Evolutionary conservation across 2,797 vertebrate genomes (phyloP), one percentile per base, ranked within the genome.

Genomic region (Sarcophilus harrisii): DNA sequence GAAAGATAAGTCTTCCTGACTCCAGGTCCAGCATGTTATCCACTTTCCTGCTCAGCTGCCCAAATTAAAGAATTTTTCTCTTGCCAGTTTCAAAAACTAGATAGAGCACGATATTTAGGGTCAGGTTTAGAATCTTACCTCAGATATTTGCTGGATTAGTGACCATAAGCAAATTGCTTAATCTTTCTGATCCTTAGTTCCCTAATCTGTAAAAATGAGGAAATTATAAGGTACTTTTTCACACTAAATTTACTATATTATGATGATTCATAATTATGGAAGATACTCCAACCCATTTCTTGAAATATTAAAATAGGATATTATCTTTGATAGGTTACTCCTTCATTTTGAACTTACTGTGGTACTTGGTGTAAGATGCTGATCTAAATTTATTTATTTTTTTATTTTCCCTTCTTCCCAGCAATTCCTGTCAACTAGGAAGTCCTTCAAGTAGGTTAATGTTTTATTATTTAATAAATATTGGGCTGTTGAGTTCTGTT

Each of bases 261-360:
- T 38, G n/a, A 81, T 81, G 16, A 45, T 81, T 45, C 18, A 38
- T 73, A 45, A 3, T 45, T 81, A 6, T 45, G 9, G n/a, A 81
- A 45, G 73, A 81, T 24, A 81, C 18, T 81, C 9, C 18, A 81
- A 21, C 81, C 8, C 73, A 81, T 45, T 81, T 81, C 10, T 21
- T 81, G 73, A 21, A 81, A 81, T 45, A 38, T 81, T 81, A 81
- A 45, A 81, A 24, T 9, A 38, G 18, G 91, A 16, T 66, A 92
- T 92, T 55, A 90, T 38, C 59, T 52, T 92, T 96, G 95, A 59
- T 52, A 95, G 66, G 29, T 52, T 54, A 92, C 9, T 89, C 28
- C 73, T 92, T 45, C 24, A 29, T 73, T 96, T 91, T 49, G n/a
- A 93, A 32, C 66, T 73, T 62, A 87, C 62, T 93, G 95, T 95